Evolutionary conservation across 2,797 vertebrate species (phyloP).

Genomic region (Diplodus puntazzo): DNA sequence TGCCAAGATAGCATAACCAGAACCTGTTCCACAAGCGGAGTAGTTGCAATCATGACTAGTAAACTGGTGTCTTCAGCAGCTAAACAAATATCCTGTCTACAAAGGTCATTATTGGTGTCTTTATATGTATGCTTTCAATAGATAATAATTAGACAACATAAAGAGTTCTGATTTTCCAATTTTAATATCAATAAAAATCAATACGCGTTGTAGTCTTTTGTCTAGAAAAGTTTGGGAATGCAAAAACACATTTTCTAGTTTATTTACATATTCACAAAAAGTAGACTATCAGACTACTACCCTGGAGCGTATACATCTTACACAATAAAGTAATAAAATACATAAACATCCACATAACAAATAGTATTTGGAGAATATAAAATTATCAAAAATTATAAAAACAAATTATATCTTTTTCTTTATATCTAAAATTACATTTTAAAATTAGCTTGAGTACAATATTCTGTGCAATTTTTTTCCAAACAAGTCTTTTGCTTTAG

Average conservation of each 20-base stretch:
- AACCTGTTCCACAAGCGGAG: background rate
- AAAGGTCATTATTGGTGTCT: background rate
- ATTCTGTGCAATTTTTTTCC: slow-evolving; percentile 64
- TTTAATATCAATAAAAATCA: slow-evolving; percentile 40
- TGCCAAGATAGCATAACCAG: background rate
- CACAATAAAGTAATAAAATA: slow-evolving; percentile 34
- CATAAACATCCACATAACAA: slow-evolving; percentile 36
- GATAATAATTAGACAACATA: background rate
- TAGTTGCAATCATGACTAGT: too few species aligned
- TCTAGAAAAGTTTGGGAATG: slow-evolving; percentile 61
- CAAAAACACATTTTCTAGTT: slow-evolving; percentile 46
- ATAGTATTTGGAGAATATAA: slow-evolving; percentile 38
- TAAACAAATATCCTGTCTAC: background rate
- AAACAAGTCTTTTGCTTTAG: background rate
- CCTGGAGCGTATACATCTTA: slow-evolving; percentile 20
- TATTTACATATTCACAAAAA: slow-evolving; percentile 70
- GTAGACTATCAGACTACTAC: slow-evolving; percentile 43
- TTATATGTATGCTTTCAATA: background rate
- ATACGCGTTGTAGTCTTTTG: too few species aligned
- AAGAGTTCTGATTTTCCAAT: slow-evolving; percentile 34
- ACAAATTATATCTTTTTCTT: slow-evolving; percentile 37
- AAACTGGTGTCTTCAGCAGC: too few species aligned
- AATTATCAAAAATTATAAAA: slow-evolving; percentile 52
- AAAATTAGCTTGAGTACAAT: slow-evolving; percentile 44
- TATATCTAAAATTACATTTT: slow-evolving; percentile 40